Evolutionary conservation across 2,888 invertebrate genomes (phyloP).

Genomic region (Netelia fuscicornis): DNA sequence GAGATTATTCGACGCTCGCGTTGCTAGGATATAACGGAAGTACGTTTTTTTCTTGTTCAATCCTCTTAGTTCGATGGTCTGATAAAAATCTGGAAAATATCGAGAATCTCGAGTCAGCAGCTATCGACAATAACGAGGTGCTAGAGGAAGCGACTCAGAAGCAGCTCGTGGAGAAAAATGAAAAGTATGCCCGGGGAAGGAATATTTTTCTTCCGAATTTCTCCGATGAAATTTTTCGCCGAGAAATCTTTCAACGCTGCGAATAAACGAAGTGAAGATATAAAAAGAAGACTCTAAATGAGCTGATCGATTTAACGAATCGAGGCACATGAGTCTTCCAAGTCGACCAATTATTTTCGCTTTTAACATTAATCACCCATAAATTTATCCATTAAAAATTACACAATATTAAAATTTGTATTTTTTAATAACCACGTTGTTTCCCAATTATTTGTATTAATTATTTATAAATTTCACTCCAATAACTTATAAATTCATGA

Average conservation of each 20-base stretch:
- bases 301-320: no score
- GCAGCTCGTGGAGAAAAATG: not conserved
- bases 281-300: no score
- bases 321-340: no score
- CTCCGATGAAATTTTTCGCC: conserved; percentile 6
- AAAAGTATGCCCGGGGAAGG: not conserved
- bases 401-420: no score
- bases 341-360: no score
- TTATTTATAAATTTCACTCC: no score
- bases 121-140: conserved; percentile 38
- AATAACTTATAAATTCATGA: no score
- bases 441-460: no score
- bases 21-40: conserved; percentile 13
- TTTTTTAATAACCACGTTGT: no score
- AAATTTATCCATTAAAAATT: no score
- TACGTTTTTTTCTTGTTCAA: conserved; percentile 13
- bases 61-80: not conserved
- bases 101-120: conserved; percentile 15
- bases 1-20: conserved; percentile 4
- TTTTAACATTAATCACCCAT: no score
- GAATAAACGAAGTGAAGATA: no score
- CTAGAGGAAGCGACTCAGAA: conserved; percentile 42
- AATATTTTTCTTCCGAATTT: conserved; percentile 35
- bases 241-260: not conserved
- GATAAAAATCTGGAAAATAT: conserved; percentile 41